Base-by-base conservation (phyloP, 2,113 vertebrate genomes). In the Axis porcinus region DNA sequence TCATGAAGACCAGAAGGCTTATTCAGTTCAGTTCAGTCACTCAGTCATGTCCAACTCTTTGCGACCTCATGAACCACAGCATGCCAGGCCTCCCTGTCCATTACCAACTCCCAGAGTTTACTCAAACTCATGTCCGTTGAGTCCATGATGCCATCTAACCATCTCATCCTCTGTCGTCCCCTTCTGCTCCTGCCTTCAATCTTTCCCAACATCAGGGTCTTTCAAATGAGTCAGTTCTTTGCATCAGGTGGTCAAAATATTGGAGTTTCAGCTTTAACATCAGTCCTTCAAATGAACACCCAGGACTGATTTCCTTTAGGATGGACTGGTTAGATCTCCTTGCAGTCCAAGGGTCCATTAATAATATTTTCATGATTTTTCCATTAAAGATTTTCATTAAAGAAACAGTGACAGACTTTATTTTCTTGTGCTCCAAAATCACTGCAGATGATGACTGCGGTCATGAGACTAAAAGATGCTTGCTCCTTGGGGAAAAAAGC, bases 361-460 rank as follows among this genome's bases (percentile, higher is more conserved):
- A 76, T 4, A 85, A 74, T 85, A 8, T 78, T 97, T 94, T 84
- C 58, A 89, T 30, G 40, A 36, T 47, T 84, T 36, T 91, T 14
- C 14, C 36, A 93, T 85, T 14, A 23, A 16, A 79, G 86, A 47
- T 89, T 60, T 74, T 14, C 28, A 40, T 40, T 70, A 70, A 40
- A 70, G 19, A 70, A 40, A 70, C n/a, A 70, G n/a, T 40, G n/a
- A 70, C n/a, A 40, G 19, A 70, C n/a, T 70, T 70, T 70, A 70
- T 70, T 40, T 70, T 70, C 67, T 23, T 70, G 67, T 21, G 67
- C 67, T 40, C 21, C 10, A 70, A 70, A 70, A 70, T 70, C 67
- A 70, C 67, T 40, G n/a, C 2, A 3, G 67, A 40, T 70, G 67
- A 40, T 40, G 67, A 70, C n/a, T 40, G n/a, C 0, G 4, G n/a